Evolutionary conservation across 1,140 invertebrate genomes (phyloP).

Genomic region (Octopus sinensis): DNA sequence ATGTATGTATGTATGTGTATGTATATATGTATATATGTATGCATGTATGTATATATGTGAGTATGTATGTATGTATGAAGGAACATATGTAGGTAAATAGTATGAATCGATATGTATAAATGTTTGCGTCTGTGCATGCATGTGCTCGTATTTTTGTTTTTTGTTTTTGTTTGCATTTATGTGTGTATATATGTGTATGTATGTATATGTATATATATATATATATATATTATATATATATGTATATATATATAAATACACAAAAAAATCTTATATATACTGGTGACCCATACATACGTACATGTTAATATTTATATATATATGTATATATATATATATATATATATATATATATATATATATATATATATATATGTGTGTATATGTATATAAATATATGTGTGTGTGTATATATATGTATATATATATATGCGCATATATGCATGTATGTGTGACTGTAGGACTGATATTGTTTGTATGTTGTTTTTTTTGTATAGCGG

Average conservation of each 20-base stretch:
- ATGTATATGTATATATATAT: neutral
- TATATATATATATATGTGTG: neutral
- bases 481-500: no score
- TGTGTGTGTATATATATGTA: neutral
- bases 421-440: neutral
- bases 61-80: neutral
- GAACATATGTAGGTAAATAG: neutral
- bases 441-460: neutral
- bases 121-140: neutral
- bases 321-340: neutral
- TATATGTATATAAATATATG: neutral
- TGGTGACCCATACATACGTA: no score
- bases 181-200: neutral
- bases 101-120: neutral
- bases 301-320: neutral
- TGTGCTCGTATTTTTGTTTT: neutral
- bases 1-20: neutral
- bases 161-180: neutral
- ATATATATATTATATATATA: neutral
- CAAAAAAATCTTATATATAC: no score
- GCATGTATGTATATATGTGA: neutral
- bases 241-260: neutral
- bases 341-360: neutral
- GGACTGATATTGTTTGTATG: no score
- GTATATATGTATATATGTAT: neutral